Conservation (phyloP, 2,797 vertebrate species). For the Gymnoscopelus braueri region DNA sequence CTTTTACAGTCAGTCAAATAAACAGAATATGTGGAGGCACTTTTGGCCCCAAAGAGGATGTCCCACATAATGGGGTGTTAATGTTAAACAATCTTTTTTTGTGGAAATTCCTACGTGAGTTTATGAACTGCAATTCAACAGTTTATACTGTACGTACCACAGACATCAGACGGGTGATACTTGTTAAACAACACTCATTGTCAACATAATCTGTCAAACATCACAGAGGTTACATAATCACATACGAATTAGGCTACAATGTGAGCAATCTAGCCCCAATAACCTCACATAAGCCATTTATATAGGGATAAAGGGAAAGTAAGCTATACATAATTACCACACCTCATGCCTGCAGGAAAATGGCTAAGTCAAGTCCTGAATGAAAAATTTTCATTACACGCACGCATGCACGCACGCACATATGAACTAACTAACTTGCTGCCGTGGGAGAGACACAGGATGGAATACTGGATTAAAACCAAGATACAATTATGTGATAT, state of each 20-base stretch:
- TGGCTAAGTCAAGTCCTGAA: no score
- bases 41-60: background rate
- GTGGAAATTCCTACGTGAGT: no score
- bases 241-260: background rate
- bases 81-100: background rate
- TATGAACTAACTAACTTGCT: no score
- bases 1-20: background rate
- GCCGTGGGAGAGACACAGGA: no score
- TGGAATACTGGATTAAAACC: no score
- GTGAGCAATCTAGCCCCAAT: background rate
- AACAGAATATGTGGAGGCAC: background rate
- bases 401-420: no score
- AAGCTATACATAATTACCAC: background rate
- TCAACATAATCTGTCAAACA: background rate
- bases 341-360: no score
- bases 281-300: background rate
- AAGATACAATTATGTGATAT: no score
- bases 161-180: background rate
- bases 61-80: background rate
- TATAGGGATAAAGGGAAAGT: background rate
- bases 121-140: no score
- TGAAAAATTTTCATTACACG: no score
- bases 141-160: background rate
- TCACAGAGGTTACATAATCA: slow-evolving; percentile 3
- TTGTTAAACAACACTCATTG: background rate